These are phyloP conservation scores for Sapajus apella DNA, from an alignment of 2,113 vertebrate species.

Conservation along the genomic window DNA sequence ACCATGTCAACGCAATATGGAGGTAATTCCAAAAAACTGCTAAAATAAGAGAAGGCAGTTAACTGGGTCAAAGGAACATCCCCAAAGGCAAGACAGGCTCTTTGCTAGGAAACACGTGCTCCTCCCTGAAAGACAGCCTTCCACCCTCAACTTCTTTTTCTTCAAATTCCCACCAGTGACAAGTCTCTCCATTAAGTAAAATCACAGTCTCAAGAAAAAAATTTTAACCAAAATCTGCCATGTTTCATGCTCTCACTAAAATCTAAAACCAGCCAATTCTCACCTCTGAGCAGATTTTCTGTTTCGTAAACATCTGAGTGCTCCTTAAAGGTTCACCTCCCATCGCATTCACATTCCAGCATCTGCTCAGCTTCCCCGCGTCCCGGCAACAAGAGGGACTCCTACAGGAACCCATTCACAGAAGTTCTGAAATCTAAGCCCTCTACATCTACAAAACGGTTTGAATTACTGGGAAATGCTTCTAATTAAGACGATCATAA, in stretches of 20 bases:
- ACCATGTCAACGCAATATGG: neutral
- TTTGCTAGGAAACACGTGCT: neutral
- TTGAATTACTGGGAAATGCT: conserved; percentile 37
- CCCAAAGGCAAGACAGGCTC: neutral
- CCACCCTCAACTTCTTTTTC: neutral
- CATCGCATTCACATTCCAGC: neutral
- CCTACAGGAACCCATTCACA: neutral
- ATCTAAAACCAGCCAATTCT: conserved; percentile 9
- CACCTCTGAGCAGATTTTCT: conserved; percentile 18
- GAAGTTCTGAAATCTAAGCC: conserved; percentile 57
- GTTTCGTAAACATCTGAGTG: neutral
- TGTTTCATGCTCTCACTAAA: conserved; percentile 25
- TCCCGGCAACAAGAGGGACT: neutral
- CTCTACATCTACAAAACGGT: conserved; percentile 5
- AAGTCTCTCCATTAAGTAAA: neutral
- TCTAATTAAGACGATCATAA: conserved; percentile 46
- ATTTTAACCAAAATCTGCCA: neutral
- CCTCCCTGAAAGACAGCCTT: neutral
- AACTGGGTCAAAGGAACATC: neutral
- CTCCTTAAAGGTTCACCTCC: neutral
- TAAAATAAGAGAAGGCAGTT: neutral
- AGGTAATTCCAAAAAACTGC: neutral
- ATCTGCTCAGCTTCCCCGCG: neutral
- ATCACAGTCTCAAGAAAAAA: neutral
- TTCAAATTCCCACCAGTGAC: neutral